Evolutionary conservation across 2,888 invertebrate genomes (phyloP).

Genomic region (Rosalia funebris): DNA sequence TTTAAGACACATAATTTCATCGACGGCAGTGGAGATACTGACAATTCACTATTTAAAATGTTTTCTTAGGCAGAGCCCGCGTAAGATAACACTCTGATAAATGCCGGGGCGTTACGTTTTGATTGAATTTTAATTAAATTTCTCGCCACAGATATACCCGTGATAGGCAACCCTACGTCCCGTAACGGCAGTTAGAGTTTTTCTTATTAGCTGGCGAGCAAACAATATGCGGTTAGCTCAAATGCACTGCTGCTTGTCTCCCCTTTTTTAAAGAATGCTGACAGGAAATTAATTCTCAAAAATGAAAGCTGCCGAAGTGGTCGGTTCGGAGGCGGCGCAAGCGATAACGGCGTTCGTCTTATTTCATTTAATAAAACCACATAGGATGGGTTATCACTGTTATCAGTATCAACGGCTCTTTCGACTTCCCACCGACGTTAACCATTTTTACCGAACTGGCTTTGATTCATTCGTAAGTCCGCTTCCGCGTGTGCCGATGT

Average conservation of each 20-base stretch:
- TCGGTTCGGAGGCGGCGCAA: constrained; percentile 59
- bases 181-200: constrained; percentile 61
- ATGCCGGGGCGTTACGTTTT: constrained; percentile 61
- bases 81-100: constrained; percentile 63
- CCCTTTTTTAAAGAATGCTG: constrained; percentile 65
- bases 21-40: constrained; percentile 57
- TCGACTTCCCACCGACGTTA: too few species aligned
- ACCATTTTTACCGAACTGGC: too few species aligned
- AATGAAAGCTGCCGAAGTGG: constrained; percentile 64
- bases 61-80: constrained; percentile 62
- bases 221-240: constrained; percentile 63
- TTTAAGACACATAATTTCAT: constrained; percentile 59
- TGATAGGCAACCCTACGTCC: constrained; percentile 57
- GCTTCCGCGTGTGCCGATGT: too few species aligned
- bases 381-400: constrained; percentile 57
- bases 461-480: too few species aligned
- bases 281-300: constrained; percentile 67
- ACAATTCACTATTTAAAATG: constrained; percentile 65
- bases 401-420: too few species aligned
- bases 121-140: constrained; percentile 66
- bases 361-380: constrained; percentile 63
- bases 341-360: constrained; percentile 63
- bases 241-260: constrained; percentile 61
- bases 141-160: constrained; percentile 59
- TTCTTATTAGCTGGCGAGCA: constrained; percentile 62